Base-by-base conservation (phyloP, 1,140 invertebrate species). In the Macrosteles quadrilineatus region DNA sequence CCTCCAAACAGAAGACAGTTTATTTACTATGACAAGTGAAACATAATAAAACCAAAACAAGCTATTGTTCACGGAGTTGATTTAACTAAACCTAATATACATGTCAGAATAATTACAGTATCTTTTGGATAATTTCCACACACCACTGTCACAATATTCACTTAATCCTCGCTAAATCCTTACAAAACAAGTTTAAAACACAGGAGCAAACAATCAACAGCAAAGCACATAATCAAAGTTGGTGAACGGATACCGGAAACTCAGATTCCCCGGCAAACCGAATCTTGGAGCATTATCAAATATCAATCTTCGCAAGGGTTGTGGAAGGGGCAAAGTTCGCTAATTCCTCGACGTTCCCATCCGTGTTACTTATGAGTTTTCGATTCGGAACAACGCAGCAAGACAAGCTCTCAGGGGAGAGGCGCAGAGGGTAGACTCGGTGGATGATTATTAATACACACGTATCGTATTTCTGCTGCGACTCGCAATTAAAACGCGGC, bases 391-490 rank as follows among this genome's bases (percentile, higher is more conserved):
- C 63, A 63, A 63, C 23, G 40, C 11, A 23, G 64, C 36, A 45
- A 45, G 36, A n/a, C n/a, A n/a, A n/a, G n/a, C n/a, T 55, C 25
- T 45, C 45, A 55, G 68, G 68, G n/a, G 76, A n/a, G n/a, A n/a
- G n/a, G 55, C 67, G 67, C 47, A 29, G 70, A 59, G 65, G 68
- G 70, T 72, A n/a, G n/a, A n/a, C n/a, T n/a, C n/a, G n/a, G n/a
- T 19, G 36, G 68, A 72, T 72, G 71, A 72, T 72, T 72, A 72
- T 72, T 72, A 72, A 72, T 72, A 72, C 71, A 53, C 71, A 72
- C 71, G 71, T 72, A 69, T 69, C 67, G 67, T 63, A 68, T 68
- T 72, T 57, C 71, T 69, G 50, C 64, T 67, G 43, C 40, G 25
- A 12, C 45, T 57, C 43, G 66, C 69, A 70, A 70, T 70, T 70